A percentile compares a stretch with the other conserved stretches of the same genome.
phyloP scores from a whole-genome alignment of 2,888 invertebrate species.

The Apoda limacodes region DNA sequence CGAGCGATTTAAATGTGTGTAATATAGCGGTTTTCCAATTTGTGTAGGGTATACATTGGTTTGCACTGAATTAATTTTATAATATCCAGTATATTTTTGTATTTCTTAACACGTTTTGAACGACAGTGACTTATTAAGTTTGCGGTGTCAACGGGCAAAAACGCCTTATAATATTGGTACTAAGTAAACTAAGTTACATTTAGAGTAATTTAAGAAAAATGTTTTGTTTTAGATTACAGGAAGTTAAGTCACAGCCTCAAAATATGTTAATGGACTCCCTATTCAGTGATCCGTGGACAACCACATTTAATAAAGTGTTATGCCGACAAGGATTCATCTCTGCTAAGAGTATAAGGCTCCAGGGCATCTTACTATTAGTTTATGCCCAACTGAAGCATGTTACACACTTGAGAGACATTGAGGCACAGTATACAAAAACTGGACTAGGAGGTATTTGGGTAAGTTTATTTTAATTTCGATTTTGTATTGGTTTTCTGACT shows the following conservation, averaged over 20 bases:
- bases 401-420: constrained; percentile 84
- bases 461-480: too few species aligned
- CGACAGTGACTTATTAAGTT: too few species aligned
- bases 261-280: constrained; percentile 84
- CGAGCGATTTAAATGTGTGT: too few species aligned
- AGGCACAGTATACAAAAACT: constrained; percentile 89
- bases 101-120: too few species aligned
- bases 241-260: constrained; percentile 89
- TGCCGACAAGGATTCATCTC: constrained; percentile 79
- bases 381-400: constrained; percentile 85
- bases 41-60: too few species aligned
- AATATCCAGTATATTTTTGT: too few species aligned
- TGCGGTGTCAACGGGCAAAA: too few species aligned
- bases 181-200: too few species aligned
- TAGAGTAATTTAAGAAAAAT: constrained; percentile 7
- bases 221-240: constrained; percentile 76
- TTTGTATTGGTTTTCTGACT: too few species aligned
- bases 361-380: constrained; percentile 84
- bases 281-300: constrained; percentile 89
- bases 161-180: too few species aligned
- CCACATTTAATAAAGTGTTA: constrained; percentile 76
- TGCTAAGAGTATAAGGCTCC: constrained; percentile 83
- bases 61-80: too few species aligned
- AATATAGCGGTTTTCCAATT: too few species aligned
- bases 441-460: constrained; percentile 95